Percentiles rank a stretch among this genome's conserved stretches.
Evolutionary conservation across 2,113 vertebrate species (phyloP).

Genomic region (Pan paniscus): DNA sequence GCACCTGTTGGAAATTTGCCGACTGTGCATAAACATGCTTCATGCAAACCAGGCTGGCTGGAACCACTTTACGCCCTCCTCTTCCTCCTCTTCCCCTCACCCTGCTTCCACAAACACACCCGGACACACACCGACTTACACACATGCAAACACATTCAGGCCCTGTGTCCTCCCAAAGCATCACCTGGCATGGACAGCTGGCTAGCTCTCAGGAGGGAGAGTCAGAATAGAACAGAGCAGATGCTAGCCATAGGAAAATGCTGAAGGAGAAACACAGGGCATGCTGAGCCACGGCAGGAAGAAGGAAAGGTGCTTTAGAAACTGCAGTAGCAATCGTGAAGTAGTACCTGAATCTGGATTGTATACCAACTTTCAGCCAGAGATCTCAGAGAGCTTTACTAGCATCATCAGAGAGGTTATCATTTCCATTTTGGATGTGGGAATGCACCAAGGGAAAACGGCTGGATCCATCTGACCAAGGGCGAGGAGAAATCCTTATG

Average conservation of each 20-base stretch:
- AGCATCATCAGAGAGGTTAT: background rate
- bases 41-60: background rate
- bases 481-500: too few species aligned
- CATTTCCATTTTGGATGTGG: background rate
- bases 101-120: background rate
- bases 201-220: conserved; percentile 38
- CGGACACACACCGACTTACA: background rate
- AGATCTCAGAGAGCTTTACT: background rate
- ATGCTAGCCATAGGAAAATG: background rate
- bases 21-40: background rate
- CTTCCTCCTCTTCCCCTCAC: background rate
- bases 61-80: background rate
- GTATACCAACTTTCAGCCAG: background rate
- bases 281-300: background rate
- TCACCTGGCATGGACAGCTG: conserved; percentile 51
- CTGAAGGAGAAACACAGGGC: conserved; percentile 10
- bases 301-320: background rate
- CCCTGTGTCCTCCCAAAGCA: background rate
- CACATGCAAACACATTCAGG: background rate
- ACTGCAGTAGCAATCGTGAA: background rate
- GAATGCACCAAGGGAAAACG: background rate
- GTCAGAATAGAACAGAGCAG: conserved; percentile 56
- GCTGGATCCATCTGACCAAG: background rate
- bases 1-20: background rate
- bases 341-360: background rate